Base-by-base conservation (phyloP, 1,140 invertebrate species). In the Papilio dardanus region DNA sequence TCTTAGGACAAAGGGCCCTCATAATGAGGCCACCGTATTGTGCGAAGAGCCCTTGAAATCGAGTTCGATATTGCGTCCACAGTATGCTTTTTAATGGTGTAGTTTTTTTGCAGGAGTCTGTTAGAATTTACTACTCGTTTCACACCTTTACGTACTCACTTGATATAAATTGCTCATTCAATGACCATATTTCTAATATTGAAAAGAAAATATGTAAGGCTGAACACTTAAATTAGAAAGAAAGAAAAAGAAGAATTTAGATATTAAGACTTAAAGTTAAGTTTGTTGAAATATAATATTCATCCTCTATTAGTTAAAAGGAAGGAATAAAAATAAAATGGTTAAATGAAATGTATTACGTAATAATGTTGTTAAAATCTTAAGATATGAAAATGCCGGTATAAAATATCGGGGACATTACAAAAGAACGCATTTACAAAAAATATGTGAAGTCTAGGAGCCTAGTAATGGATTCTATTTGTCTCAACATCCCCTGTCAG, bases 11-110 rank as follows among this genome's bases (percentile, higher is more conserved):
- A 93, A 92, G 87, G 86, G 71, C 89, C 89, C 90, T 92, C 84
- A 92, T 93, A 92, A 93, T 93, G 89, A 93, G 88, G 83, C 89
- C 82, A 86, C 85, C 85, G 89, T 88, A 92, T 92, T 93, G 89
- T 87, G 79, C 82, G 77, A 88, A 91, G 90, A 76, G 86, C 90
- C 84, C 90, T 91, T 81, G 83, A 82, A 85, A 87, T 85, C 80
- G 83, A 84, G 81, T 82, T 69, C 75, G 80, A 86, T 86, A 83
- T 80, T 83, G 75, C 79, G 78, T 83, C 78, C 81, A 79, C 86
- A 90, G 88, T 91, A 92, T 92, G 91, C 83, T 91, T 89, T 86
- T 86, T 88, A 68, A 73, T 86, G 84, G 82, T 82, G 86, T 77
- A 79, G 58, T 82, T 76, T 71, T n/a, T 81, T 81, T 81, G 76